A percentile compares a stretch with the other conserved stretches of the same genome.
Evolutionary conservation across 2,113 vertebrate species (phyloP).

Genomic region (Ariopsis seemanni): DNA sequence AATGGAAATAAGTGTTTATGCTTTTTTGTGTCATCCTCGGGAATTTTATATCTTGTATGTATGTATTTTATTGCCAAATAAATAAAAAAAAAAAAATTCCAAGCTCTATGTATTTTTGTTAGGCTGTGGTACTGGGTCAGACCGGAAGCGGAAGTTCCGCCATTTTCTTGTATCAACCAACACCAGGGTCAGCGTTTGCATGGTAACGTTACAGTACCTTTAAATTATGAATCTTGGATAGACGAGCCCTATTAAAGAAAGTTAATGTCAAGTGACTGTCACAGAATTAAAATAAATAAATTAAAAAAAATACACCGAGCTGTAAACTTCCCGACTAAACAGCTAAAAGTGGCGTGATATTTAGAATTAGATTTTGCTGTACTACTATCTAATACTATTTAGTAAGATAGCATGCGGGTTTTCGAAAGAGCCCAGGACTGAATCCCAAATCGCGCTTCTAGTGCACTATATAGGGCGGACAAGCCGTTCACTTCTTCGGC

Average conservation of each 20-base stretch:
- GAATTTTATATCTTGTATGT: too few relatives aligned
- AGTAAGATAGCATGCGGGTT: background rate
- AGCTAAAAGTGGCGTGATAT: background rate
- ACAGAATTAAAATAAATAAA: too few relatives aligned
- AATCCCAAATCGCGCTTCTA: background rate
- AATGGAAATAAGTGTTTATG: too few relatives aligned
- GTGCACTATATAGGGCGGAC: background rate
- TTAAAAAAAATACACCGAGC: background rate
- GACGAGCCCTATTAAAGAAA: slow-evolving; percentile 24
- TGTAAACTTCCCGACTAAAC: background rate
- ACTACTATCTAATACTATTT: background rate
- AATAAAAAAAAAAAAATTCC: too few relatives aligned
- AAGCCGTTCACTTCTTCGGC: background rate
- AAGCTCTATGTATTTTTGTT: slow-evolving; percentile 19
- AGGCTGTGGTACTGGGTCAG: slow-evolving; percentile 59
- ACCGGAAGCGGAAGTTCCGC: slow-evolving; percentile 80
- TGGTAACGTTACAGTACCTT: slow-evolving; percentile 20
- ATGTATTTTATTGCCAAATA: too few relatives aligned
- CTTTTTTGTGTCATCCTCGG: too few relatives aligned
- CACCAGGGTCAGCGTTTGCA: slow-evolving; percentile 67
- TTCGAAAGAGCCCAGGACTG: background rate
- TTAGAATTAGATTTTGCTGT: background rate
- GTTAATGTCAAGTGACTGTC: slow-evolving; percentile 37
- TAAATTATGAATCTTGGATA: slow-evolving; percentile 20
- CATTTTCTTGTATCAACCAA: slow-evolving; percentile 76